These are phyloP conservation scores for Ips typographus DNA, from an alignment of 1,140 invertebrate genomes.

Conservation along the genomic window DNA sequence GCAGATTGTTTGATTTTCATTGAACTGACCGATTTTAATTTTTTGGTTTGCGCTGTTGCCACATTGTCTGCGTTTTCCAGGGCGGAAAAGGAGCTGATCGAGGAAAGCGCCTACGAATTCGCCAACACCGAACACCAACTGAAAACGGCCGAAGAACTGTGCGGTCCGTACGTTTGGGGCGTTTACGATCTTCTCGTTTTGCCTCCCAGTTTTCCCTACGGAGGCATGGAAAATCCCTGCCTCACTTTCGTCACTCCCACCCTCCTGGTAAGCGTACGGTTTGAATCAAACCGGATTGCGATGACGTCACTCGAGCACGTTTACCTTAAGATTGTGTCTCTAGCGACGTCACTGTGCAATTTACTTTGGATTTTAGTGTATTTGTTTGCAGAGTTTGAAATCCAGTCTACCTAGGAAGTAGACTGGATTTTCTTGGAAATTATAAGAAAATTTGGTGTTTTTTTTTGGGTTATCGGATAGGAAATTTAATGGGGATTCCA, in stretches of 20 bases:
- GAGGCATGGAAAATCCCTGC: slow-evolving; percentile 98
- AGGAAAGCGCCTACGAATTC: slow-evolving; percentile 85
- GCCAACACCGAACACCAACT: slow-evolving; percentile 84
- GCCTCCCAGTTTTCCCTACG: slow-evolving; percentile 92
- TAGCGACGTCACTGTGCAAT: too few relatives aligned
- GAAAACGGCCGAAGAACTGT: slow-evolving; percentile 77
- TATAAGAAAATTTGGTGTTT: too few relatives aligned
- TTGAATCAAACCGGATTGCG: background rate
- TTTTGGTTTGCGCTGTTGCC: too few relatives aligned
- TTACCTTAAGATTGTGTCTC: too few relatives aligned
- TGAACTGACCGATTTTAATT: too few relatives aligned
- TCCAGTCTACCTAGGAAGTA: too few relatives aligned
- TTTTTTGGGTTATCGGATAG: too few relatives aligned
- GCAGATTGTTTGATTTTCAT: too few relatives aligned
- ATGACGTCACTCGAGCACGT: background rate
- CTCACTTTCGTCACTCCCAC: slow-evolving; percentile 94
- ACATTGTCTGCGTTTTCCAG: background rate
- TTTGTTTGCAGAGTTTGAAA: too few relatives aligned
- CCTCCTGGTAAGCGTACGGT: slow-evolving; percentile 61
- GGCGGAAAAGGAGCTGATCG: slow-evolving; percentile 82
- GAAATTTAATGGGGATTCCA: too few relatives aligned
- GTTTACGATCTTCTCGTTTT: slow-evolving; percentile 89
- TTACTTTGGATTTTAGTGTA: too few relatives aligned
- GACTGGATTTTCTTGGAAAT: too few relatives aligned
- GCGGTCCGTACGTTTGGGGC: slow-evolving; percentile 82